Conservation (phyloP, 2,113 vertebrate species). For the Silurus meridionalis region DNA sequence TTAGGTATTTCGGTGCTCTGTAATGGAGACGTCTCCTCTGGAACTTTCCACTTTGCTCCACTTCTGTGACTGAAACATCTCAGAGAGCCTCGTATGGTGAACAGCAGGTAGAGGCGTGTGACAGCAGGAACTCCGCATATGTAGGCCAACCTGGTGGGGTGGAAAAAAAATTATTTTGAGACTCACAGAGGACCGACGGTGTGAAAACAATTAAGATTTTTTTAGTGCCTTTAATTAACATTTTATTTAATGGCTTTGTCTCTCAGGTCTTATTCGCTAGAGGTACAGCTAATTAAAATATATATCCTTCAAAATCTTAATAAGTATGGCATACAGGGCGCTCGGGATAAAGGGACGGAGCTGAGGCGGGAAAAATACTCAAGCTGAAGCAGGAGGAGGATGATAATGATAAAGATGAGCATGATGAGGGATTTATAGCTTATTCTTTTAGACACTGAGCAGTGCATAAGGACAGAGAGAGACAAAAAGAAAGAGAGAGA, state of each 20-base stretch:
- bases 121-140: slow-evolving; percentile 45
- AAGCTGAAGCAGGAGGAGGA: not conserved
- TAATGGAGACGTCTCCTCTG: slow-evolving; percentile 22
- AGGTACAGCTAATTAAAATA: slow-evolving; percentile 89
- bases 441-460: not conserved
- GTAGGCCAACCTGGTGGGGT: slow-evolving; percentile 57
- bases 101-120: slow-evolving; percentile 47
- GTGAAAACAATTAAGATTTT: slow-evolving; percentile 86
- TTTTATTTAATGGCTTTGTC: slow-evolving; percentile 86
- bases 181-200: slow-evolving; percentile 74
- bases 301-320: slow-evolving; percentile 82
- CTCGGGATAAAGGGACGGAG: slow-evolving; percentile 64
- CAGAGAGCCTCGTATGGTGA: slow-evolving; percentile 20
- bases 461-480: not conserved
- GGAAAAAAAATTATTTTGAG: slow-evolving; percentile 60
- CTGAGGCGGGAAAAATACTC: not conserved
- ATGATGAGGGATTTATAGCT: not conserved
- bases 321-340: slow-evolving; percentile 74
- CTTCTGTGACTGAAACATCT: slow-evolving; percentile 29
- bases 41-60: slow-evolving; percentile 46
- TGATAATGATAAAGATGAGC: slow-evolving; percentile 6
- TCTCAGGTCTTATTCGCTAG: slow-evolving; percentile 79
- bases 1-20: not conserved
- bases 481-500: not conserved
- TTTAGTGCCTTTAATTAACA: slow-evolving; percentile 91